phyloP scores from a whole-genome alignment of 2,113 vertebrate species.

The Anoura caudifer region DNA sequence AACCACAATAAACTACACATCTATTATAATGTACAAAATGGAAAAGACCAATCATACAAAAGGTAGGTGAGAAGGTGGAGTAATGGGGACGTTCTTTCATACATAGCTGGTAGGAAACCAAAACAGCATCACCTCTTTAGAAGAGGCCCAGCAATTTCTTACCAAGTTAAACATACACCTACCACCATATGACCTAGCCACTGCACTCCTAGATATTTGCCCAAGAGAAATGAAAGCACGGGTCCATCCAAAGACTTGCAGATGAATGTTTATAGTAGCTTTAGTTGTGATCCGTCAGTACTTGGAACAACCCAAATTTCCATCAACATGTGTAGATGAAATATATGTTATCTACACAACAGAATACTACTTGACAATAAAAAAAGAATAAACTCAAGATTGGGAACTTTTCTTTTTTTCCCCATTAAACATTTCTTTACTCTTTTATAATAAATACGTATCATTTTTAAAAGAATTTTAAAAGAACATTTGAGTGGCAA shows the following conservation, averaged over 20 bases:
- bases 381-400: background rate
- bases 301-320: background rate
- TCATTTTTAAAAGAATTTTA: background rate
- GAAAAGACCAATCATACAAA: background rate
- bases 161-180: background rate
- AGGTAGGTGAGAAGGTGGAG: background rate
- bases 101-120: background rate
- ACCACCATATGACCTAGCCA: background rate
- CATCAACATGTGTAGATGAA: background rate
- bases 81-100: background rate
- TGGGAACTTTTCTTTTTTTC: background rate
- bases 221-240: slow-evolving; percentile 1
- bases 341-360: background rate
- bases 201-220: background rate
- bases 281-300: background rate
- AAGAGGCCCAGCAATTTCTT: background rate
- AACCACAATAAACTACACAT: background rate
- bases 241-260: background rate
- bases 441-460: background rate
- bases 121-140: background rate
- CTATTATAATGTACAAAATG: background rate
- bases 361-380: background rate
- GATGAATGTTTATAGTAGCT: background rate
- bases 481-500: background rate
- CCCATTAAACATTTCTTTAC: background rate